Evolutionary conservation across 2,888 invertebrate genomes (phyloP).

Genomic region (Embidobia sp.): DNA sequence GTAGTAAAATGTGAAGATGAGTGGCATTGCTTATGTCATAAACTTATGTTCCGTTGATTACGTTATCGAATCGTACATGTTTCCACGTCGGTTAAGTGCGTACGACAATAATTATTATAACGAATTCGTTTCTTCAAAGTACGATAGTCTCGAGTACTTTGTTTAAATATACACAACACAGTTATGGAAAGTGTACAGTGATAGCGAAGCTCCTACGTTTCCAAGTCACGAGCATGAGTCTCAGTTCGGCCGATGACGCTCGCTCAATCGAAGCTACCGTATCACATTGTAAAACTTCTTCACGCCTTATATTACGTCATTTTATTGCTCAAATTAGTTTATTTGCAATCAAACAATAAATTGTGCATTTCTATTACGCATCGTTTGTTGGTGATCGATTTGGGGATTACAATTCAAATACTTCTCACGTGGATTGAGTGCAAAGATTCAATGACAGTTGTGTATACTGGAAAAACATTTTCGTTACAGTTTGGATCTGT

Average conservation of each 20-base stretch:
- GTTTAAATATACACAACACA: conserved; percentile 22
- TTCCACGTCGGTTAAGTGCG: conserved; percentile 11
- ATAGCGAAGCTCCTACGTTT: conserved; percentile 67
- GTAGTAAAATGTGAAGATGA: too few species aligned
- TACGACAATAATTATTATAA: conserved; percentile 13
- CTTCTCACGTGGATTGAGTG: too few species aligned
- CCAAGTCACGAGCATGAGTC: conserved; percentile 65
- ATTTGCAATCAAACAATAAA: too few species aligned
- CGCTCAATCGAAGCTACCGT: conserved; percentile 33
- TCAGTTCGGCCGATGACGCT: conserved; percentile 50
- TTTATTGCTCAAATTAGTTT: neutral
- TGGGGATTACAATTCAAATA: too few species aligned
- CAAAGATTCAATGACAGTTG: too few species aligned
- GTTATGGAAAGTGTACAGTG: conserved; percentile 57
- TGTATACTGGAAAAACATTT: too few species aligned
- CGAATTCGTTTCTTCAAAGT: conserved; percentile 24
- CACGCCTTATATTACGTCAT: conserved; percentile 7
- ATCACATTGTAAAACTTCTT: conserved; percentile 12
- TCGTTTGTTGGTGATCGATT: too few species aligned
- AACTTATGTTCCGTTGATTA: conserved; percentile 8
- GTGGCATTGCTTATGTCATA: conserved; percentile 4
- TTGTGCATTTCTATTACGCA: too few species aligned
- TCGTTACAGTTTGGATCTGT: too few species aligned
- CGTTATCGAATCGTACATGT: conserved; percentile 1
- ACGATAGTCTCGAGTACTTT: conserved; percentile 18